These are phyloP conservation scores for Sylvia borin DNA, from an alignment of 2,797 vertebrate species.

Conservation along the genomic window DNA sequence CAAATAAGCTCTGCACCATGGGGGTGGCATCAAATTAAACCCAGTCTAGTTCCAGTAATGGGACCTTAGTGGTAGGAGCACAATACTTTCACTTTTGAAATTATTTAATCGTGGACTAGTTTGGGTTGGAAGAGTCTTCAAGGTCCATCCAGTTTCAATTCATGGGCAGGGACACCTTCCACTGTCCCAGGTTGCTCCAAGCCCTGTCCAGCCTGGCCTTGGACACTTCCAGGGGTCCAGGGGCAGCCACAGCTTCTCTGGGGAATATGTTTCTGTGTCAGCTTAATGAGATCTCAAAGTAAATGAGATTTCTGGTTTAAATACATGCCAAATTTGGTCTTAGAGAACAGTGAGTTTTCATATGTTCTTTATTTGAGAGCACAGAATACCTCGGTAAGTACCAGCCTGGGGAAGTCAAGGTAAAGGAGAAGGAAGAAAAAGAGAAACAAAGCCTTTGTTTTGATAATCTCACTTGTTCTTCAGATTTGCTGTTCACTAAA, in stretches of 20 bases:
- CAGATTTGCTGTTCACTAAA: background rate
- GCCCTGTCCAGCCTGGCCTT: accelerated
- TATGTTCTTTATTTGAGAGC: background rate
- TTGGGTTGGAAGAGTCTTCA: background rate
- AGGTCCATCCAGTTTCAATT: background rate
- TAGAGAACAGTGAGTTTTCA: background rate
- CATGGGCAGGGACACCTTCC: background rate
- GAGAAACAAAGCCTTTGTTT: background rate
- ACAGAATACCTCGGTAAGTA: background rate
- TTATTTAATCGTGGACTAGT: background rate
- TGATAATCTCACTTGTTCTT: background rate
- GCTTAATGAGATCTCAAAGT: accelerated
- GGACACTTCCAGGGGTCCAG: background rate
- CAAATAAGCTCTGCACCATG: background rate
- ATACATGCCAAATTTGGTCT: background rate
- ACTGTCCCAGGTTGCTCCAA: background rate
- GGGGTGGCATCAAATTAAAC: background rate
- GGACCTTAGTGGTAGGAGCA: background rate
- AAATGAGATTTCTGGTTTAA: background rate
- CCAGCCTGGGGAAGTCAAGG: background rate
- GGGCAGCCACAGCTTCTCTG: background rate
- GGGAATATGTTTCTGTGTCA: accelerated
- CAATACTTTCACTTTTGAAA: background rate
- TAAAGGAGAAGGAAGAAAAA: background rate
- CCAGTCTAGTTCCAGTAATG: no score